phyloP scores from a whole-genome alignment of 2,888 invertebrate species.

The Terebella lapidaria region DNA sequence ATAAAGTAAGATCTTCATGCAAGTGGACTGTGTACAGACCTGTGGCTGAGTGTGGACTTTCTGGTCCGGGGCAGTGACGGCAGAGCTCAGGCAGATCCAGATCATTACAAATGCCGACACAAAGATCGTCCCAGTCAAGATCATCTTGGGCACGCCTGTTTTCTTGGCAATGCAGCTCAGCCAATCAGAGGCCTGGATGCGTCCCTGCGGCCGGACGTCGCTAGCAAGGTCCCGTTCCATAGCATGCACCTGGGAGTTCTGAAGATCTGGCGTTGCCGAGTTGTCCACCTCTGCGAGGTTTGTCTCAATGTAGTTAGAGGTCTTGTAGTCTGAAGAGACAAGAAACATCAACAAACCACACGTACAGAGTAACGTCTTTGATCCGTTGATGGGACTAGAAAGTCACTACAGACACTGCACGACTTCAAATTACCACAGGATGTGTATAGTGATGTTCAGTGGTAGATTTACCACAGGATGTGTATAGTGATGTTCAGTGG shows the following conservation, averaged over 20 bases:
- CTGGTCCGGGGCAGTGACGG: constrained; percentile 46
- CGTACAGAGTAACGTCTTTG: no score
- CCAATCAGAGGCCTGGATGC: constrained; percentile 18
- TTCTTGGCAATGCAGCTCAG: constrained; percentile 51
- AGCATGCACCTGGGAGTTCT: constrained; percentile 33
- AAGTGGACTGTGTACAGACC: constrained; percentile 11
- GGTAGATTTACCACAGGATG: no score
- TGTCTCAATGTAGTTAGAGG: constrained; percentile 40
- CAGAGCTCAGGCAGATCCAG: constrained; percentile 55
- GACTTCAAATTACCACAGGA: no score
- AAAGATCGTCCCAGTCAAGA: constrained; percentile 54
- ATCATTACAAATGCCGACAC: constrained; percentile 56
- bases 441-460: no score
- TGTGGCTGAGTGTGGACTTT: constrained; percentile 24
- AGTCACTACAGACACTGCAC: no score
- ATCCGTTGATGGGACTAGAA: no score
- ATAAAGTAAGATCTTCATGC: no score
- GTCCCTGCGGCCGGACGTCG: background rate
- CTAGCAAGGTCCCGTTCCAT: constrained; percentile 12
- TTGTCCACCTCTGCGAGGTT: constrained; percentile 40
- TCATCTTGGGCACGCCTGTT: constrained; percentile 57
- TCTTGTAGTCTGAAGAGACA: constrained; percentile 28
- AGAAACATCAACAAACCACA: no score
- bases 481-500: no score
- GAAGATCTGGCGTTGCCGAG: constrained; percentile 43